Evolutionary conservation across 2,797 vertebrate genomes (phyloP), one percentile per base, ranked within the genome.

Genomic region (Neosilurus mollespiculum): DNA sequence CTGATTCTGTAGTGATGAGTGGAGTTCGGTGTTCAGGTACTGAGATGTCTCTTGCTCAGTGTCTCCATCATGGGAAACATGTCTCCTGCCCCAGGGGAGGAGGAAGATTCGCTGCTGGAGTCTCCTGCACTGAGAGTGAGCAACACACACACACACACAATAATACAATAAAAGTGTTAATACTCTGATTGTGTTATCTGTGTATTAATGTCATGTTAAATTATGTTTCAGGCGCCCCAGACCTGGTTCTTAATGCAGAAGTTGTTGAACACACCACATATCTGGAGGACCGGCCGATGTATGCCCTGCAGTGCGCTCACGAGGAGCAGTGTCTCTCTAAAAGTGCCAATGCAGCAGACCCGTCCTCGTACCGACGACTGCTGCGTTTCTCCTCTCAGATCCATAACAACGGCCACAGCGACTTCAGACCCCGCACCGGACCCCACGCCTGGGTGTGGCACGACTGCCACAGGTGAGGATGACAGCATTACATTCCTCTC

Each of bases 321-420:
- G 98, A 99, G 90, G 98, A 99, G 92, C 91, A 94, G 88, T 99
- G 98, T 89, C 93, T 99, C 85, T 94, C 97, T 12, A 94, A 91
- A 85, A 95, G 94, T 0, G 92, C 90, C 1, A 90, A 92, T 81
- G 91, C 92, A 0, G 94, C 95, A 0, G 80, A 94, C 78, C 37
- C 93, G 9, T 89, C 65, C 0, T 96, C 96, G 49, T 95, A 94
- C 91, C 95, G 98, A 2, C 96, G 96, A 83, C 96, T 99, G 0
- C 94, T 99, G 20, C 96, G 98, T 78, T 99, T 99, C 93, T 98
- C 97, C 90, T 98, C 98, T 5, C 96, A 97, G 92, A 98, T 99
- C 91, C 96, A 98, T 90, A 99, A 99, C 94, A 96, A 96, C 0
- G 98, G 98, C 0, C 96, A 95, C 87, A 92, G 96, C 0, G 97